Evolutionary conservation across 2,113 vertebrate genomes (phyloP).

Genomic region (Urocitellus parryii): DNA sequence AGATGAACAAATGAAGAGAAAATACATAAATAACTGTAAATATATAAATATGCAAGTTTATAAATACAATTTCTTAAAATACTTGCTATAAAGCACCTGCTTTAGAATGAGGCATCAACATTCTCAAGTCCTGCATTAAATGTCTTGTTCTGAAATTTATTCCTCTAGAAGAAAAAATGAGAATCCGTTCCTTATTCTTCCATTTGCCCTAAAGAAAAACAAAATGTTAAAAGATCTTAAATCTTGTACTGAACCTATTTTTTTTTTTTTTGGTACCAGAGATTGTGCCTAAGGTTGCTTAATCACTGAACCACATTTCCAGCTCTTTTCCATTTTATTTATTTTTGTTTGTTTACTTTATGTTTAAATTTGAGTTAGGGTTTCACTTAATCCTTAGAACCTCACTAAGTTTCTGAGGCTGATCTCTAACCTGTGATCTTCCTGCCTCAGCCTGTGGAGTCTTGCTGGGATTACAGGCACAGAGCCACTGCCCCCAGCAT

Average conservation of each 20-base stretch:
- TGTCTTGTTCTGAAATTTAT: conserved; percentile 97
- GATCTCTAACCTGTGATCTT: too few species aligned
- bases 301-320: too few species aligned
- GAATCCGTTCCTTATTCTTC: conserved; percentile 97
- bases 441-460: too few species aligned
- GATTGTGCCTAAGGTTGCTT: neutral
- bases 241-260: neutral
- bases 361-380: too few species aligned
- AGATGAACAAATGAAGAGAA: neutral
- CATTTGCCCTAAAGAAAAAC: conserved; percentile 92
- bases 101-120: conserved; percentile 97
- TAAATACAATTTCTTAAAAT: neutral
- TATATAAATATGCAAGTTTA: neutral
- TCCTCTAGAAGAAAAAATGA: conserved; percentile 98
- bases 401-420: too few species aligned
- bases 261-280: neutral
- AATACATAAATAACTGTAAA: neutral
- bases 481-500: too few species aligned
- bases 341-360: too few species aligned
- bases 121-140: conserved; percentile 96
- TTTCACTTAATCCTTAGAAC: too few species aligned
- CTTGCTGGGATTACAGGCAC: too few species aligned
- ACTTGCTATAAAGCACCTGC: conserved; percentile 87
- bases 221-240: conserved; percentile 17
- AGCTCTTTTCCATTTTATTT: too few species aligned